Evolutionary conservation across 2,888 invertebrate genomes (phyloP), one percentile per base, ranked within the genome.

Genomic region (Pycnomerus fuliginosus): DNA sequence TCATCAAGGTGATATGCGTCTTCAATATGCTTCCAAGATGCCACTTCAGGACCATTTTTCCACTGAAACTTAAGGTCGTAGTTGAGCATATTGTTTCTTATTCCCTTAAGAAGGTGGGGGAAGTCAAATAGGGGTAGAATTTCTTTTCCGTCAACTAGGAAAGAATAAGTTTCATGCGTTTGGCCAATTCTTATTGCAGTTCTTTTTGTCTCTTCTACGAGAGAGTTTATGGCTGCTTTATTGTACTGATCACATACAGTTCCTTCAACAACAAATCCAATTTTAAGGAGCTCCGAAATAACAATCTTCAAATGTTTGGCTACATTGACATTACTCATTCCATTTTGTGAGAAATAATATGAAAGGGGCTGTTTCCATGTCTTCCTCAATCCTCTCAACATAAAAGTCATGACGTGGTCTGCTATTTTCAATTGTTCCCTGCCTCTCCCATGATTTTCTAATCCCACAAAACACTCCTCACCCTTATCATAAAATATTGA

Each of bases 351-450:
- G 25, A 45, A 41, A 24, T 35, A 35, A 24, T 27, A 45, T n/a
- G 34, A 13, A 16, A 38, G n/a, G 3, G 44, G 44, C 11, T 38
- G 32, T 23, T 42, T 42, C 42, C 42, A 42, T 10, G 35, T 17
- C 25, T 46, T 40, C 11, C 16, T n/a, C 2, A 45, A 16, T 11
- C 41, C 36, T 36, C 36, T 23, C 10, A 31, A n/a, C 36, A 42
- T 27, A 33, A 46, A 42, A 8, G 33, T 38, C 16, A 46, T 16
- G 10, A 38, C 42, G 16, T 47, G 47, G 33, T 47, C 33, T n/a
- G 42, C 46, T 25, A 46, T 32, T 32, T 37, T 30, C n/a, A n/a
- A n/a, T 17, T 31, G 13, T 8, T 10, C 23, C n/a, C n/a, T n/a
- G n/a, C 12, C 40, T 7, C 12, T 27, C 7, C 30, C 39, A 14